Base-by-base conservation (phyloP, 2,113 vertebrate genomes). In the Channa maculata region DNA sequence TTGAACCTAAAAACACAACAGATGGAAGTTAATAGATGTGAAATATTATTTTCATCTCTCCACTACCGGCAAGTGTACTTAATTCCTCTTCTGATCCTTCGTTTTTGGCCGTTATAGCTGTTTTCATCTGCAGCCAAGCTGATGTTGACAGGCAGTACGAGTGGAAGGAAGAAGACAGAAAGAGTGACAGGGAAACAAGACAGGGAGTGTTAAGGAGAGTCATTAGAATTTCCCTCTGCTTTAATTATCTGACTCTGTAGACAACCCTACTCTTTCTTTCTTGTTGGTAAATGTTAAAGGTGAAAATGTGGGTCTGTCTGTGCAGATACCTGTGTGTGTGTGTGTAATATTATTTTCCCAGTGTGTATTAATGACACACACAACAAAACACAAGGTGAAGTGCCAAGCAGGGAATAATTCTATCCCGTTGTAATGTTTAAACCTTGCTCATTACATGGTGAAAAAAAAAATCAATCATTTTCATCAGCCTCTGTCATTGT, bases 201-300 rank as follows among this genome's bases (percentile, higher is more conserved):
- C 48, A 2, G 38, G 15, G 7, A 10, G 43, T 4, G 34, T 13
- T 24, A 41, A 4, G 37, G 60, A 53, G 68, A n/a, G 54, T 9
- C 58, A 72, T 62, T 81, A 67, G 84, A 79, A 82, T 91, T 82
- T 93, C 88, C 90, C 90, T 75, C 62, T 83, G 89, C 91, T 88
- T 92, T 94, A 93, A 93, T 93, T 93, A 94, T 86, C 71, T 58
- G 52, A 67, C 72, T 77, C 78, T 73, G 63, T 50, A 77, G 77
- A 83, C 58, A 59, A 59, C 71, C 61, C 60, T 12, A 10, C 60
- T 78, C 61, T 62, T 46, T 55, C 57, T 69, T 71, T 77, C 68
- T 71, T 67, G 75, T 74, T 39, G 48, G 81, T 83, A 67, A 89
- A 86, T 83, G 85, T 81, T 84, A 86, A 77, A 83, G 75, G 74